Evolutionary conservation across 2,888 invertebrate species (phyloP), one percentile per base, ranked within the genome.

Genomic region (Prosapia bicincta): DNA sequence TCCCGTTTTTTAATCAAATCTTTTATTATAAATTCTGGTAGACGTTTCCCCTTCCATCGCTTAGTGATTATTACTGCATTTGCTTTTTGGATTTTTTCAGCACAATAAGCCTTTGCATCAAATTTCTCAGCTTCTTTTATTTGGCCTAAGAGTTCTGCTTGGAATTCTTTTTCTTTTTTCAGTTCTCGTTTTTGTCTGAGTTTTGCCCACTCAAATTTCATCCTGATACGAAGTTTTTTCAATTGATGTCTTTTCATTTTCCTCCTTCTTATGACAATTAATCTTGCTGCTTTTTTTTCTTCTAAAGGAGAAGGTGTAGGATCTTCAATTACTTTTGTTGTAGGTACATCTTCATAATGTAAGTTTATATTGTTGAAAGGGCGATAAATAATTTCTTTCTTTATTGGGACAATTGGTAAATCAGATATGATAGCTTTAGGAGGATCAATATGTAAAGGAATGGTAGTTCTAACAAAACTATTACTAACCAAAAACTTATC

Each of bases 241-340:
- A 93, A 86, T 83, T 95, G 93, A 83, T 96, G 96, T 81, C 92
- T 94, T 84, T 92, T 94, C 94, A 97, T 96, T 85, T 96, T 96
- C 73, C 90, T 89, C 71, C 91, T 87, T 70, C 96, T 87, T 38
- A 95, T 94, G 0, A 93, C 91, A 79, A 95, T 91, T 76, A 95
- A 84, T 72, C 92, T 86, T 0, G 88, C 89, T 0, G 95, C 94
- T 82, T 90, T 89, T 82, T 92, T 93, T 82, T 91, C 90, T 70
- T 88, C 86, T 20, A 84, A 82, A 72, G 85, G 83, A 2, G 67
- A 20, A 0, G 67, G 66, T 23, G 69, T 73, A 9, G 82, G 82
- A 30, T 81, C 81, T 71, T 79, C 77, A 15, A 81, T 72, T 54
- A 43, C 26, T 26, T 70, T 76, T 26, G 25, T 54, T 23, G 73